Conservation (phyloP, 2,888 invertebrate genomes). For the Drosophila sordidapex region DNA sequence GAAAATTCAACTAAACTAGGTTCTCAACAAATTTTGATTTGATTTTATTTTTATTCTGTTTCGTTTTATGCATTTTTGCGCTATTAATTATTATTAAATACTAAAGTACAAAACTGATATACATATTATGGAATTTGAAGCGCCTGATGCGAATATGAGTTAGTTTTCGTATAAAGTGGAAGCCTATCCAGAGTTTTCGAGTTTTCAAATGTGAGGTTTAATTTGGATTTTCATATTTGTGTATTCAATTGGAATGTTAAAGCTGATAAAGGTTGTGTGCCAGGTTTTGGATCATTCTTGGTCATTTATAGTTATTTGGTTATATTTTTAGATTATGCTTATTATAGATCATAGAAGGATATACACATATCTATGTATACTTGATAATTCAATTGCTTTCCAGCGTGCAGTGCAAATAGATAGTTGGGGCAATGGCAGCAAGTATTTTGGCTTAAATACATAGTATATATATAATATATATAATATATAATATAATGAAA, state of each 20-base stretch:
- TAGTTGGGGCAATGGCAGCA: not conserved
- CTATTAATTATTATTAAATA: not conserved
- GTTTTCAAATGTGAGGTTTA: constrained; percentile 3
- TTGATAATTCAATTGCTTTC: not conserved
- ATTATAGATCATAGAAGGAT: constrained; percentile 19
- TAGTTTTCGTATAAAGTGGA: constrained; percentile 10
- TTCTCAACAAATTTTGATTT: constrained; percentile 30
- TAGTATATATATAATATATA: too few relatives aligned
- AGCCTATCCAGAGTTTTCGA: constrained; percentile 18
- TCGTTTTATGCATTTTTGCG: constrained; percentile 1
- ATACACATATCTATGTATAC: constrained; percentile 1
- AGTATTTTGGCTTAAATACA: not conserved
- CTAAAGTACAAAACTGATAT: constrained; percentile 41
- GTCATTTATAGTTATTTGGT: constrained; percentile 29
- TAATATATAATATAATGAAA: not conserved
- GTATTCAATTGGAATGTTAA: constrained; percentile 39
- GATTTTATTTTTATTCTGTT: not conserved
- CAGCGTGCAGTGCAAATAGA: constrained; percentile 10
- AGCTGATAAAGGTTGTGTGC: constrained; percentile 52
- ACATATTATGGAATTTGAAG: constrained; percentile 10
- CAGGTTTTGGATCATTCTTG: constrained; percentile 46
- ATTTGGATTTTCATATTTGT: not conserved
- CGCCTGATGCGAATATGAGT: constrained; percentile 2
- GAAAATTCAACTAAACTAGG: constrained; percentile 37
- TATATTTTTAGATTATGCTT: constrained; percentile 13